Percentiles rank a stretch among this genome's conserved stretches.
Conservation (phyloP, 2,113 vertebrate species). For the Poeciliopsis turrubarensis region DNA sequence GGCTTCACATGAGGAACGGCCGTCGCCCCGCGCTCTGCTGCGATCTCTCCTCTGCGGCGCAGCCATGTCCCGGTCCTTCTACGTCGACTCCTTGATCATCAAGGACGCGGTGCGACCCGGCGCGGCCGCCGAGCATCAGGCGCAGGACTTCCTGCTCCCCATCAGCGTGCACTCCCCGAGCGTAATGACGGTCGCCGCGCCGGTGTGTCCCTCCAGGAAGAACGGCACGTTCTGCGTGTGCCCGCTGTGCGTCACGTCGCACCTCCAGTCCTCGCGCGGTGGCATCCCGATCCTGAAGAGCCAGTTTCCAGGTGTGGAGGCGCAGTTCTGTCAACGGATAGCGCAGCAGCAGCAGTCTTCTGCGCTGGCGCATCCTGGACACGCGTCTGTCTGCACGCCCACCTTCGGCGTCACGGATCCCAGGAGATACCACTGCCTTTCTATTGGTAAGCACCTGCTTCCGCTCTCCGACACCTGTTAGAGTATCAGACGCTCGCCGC, state of each 20-base stretch:
- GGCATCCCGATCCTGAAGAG: constrained; percentile 89
- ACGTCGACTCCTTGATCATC: constrained; percentile 97
- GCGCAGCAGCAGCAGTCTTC: constrained; percentile 75
- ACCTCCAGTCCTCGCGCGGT: constrained; percentile 88
- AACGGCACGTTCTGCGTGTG: constrained; percentile 94
- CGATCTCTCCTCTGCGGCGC: constrained; percentile 41
- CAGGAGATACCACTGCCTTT: constrained; percentile 94
- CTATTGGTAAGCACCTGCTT: constrained; percentile 87
- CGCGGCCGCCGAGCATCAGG: constrained; percentile 81
- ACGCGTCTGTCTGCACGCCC: constrained; percentile 89
- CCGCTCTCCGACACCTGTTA: constrained; percentile 8
- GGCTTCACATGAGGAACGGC: constrained; percentile 82
- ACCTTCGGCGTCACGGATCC: constrained; percentile 94
- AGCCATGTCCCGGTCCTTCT: constrained; percentile 97
- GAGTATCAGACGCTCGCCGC: background rate
- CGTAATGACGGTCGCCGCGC: constrained; percentile 88
- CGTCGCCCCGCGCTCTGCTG: constrained; percentile 51
- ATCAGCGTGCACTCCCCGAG: constrained; percentile 91
- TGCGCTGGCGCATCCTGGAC: constrained; percentile 85
- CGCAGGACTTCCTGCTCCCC: constrained; percentile 93
- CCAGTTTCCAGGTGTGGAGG: constrained; percentile 85
- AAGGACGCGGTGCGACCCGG: constrained; percentile 91
- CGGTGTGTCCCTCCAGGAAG: constrained; percentile 91
- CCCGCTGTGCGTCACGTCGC: constrained; percentile 94
- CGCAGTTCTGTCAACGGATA: constrained; percentile 87